A percentile compares a stretch with the other conserved stretches of the same genome.
Evolutionary conservation across 37 sponge, comb jelly and placozoan species (phyloP).

Genomic region (Halisarca cf. caerulea): DNA sequence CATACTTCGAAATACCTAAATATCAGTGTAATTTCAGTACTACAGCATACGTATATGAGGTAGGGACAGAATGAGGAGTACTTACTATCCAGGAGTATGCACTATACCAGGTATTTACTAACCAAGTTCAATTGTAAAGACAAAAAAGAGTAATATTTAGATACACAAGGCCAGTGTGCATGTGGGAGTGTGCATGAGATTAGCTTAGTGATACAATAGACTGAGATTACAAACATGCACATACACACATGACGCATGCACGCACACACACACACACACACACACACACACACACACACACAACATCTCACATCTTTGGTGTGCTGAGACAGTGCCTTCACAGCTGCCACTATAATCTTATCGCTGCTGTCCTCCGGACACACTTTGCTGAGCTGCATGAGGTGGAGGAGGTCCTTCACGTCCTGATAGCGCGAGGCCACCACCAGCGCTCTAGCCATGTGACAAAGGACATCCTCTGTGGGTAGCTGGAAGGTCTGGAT

Average conservation of each 20-base stretch:
- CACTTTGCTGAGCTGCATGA: constrained; percentile 20
- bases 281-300: not conserved
- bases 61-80: no score
- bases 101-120: no score
- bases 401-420: constrained; percentile 46
- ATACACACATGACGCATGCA: no score
- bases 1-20: no score
- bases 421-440: constrained; percentile 38
- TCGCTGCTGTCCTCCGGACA: constrained; percentile 43
- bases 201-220: not conserved
- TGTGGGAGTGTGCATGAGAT: no score
- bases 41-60: no score
- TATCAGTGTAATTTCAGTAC: no score
- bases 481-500: constrained; percentile 53
- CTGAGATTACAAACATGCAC: not conserved
- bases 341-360: constrained; percentile 75
- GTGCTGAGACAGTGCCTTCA: constrained; percentile 71
- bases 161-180: no score
- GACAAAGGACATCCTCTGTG: constrained; percentile 30
- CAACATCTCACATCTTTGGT: constrained; percentile 57
- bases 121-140: no score
- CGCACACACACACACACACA: no score
- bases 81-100: no score
- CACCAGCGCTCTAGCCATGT: constrained; percentile 41
- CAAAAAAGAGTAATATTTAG: no score